Base-by-base conservation (phyloP, 2,888 invertebrate species). In the Rhamphomyia laevipes region DNA sequence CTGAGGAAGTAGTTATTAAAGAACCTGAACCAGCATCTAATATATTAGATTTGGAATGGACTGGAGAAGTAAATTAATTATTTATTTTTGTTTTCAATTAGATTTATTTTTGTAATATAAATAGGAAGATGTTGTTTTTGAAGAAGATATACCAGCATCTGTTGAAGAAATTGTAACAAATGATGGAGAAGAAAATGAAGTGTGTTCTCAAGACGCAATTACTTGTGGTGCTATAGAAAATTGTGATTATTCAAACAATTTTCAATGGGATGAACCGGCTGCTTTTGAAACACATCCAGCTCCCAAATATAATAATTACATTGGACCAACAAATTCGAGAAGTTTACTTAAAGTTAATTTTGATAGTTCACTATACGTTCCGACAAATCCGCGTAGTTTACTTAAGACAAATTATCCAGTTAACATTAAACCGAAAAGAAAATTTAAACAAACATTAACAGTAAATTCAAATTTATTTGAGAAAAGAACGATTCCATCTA, bases 131-230 rank as follows among this genome's bases (percentile, higher is more conserved):
- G 66, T 74, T 48, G 53, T 59, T 17, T 67, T 74, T 2, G 63
- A 71, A 0, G 71, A 73, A 54, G 72, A 77, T 58, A 75, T 75
- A 54, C 73, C 76, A n/a, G 71, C 74, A 1, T 72, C 70, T 52
- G 74, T 77, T 43, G 75, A 74, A 61, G 59, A 59, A 51, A 42
- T 23, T 23, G 27, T 27, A 6, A 23, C 12, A 21, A 42, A 27
- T 27, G 42, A 42, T 17, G 27, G 15, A n/a, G 42, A 42, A 23
- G n/a, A 10, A n/a, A 48, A 53, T 15, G 50, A 43, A 13, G 49
- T 50, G 35, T 23, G 15, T 17, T 3, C 2, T 17, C 10, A 41
- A 21, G 21, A 18, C 4, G 1, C 41, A 5, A 37, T 13, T 37
- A 12, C 12, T 6, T 21, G 21, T 9, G 33, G 11, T 6, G 7